Base-by-base conservation (phyloP, 1,140 invertebrate species). In the Bombus breviceps region DNA sequence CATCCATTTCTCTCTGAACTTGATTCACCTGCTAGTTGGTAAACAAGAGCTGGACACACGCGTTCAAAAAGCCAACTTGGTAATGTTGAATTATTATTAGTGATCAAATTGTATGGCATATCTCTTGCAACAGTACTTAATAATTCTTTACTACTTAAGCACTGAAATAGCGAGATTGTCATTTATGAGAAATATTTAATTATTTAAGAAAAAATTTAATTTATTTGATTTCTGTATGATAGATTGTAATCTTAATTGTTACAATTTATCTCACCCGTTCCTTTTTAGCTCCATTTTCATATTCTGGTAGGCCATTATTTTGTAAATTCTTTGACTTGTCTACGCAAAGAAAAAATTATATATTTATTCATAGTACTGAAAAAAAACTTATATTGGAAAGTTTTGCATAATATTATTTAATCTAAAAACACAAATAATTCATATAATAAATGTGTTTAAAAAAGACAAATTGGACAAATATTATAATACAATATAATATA, bases 21-120 rank as follows among this genome's bases (percentile, higher is more conserved):
- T 2, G 95, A 95, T 84, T 95, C 94, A 25, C 95, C 96, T 25
- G 96, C 89, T 90, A 97, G 94, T 88, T 97, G 96, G 91, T 97
- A 97, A 47, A 97, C 89, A 34, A 97, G 94, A 39, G 96, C 96
- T 4, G 97, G 97, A 91, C 97, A 97, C 18, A 97, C 93, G 66
- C 96, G 92, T 71, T 96, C 93, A 47, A 97, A 92, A 25, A 95
- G 85, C 92, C 93, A 93, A 32, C 57, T 88, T 72, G 94, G 93
- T 85, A 95, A 87, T 77, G 83, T 92, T 47, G 93, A 93, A 34
- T 79, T 43, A 53, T 92, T 93, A 81, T 92, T 91, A 83, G 87
- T 92, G n/a, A 34, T 80, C 39, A 41, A 53, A 57, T 72, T 72
- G 53, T 92, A 91, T 9, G 89, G 81, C 32, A 37, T 81, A 80